Percentiles rank a stretch among this genome's conserved stretches.
phyloP scores from a whole-genome alignment of 2,797 vertebrate genomes.

The Emys orbicularis region DNA sequence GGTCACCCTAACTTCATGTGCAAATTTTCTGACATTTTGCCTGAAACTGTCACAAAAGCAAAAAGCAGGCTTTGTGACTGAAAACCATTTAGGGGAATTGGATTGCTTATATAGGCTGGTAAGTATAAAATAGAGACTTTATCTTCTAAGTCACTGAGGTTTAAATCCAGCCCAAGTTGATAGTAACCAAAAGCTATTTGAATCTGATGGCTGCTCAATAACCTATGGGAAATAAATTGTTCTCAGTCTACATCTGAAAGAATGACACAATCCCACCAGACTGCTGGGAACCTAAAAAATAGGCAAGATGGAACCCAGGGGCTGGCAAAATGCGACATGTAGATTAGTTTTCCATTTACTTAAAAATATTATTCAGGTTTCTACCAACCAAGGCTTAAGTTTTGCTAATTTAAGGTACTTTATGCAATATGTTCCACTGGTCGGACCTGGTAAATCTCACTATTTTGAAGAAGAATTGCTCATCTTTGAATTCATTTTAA shows the following conservation, averaged over 20 bases:
- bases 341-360: not conserved
- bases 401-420: not conserved
- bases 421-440: not conserved
- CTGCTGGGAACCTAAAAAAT: not conserved
- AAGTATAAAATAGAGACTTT: not conserved
- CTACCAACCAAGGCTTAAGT: not conserved
- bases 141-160: not conserved
- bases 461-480: not conserved
- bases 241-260: not conserved
- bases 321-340: not conserved
- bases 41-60: not conserved
- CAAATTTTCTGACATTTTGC: not conserved
- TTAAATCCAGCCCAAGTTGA: not conserved
- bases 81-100: not conserved
- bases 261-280: not conserved
- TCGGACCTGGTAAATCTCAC: not conserved
- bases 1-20: not conserved
- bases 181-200: not conserved
- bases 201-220: not conserved
- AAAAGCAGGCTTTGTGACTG: not conserved
- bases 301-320: not conserved
- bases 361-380: not conserved
- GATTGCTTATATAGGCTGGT: not conserved
- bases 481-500: slow-evolving; percentile 3
- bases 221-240: not conserved